Evolutionary conservation across 37 sponge, comb jelly and placozoan genomes (phyloP).

Genomic region (Theonella swinhoei): DNA sequence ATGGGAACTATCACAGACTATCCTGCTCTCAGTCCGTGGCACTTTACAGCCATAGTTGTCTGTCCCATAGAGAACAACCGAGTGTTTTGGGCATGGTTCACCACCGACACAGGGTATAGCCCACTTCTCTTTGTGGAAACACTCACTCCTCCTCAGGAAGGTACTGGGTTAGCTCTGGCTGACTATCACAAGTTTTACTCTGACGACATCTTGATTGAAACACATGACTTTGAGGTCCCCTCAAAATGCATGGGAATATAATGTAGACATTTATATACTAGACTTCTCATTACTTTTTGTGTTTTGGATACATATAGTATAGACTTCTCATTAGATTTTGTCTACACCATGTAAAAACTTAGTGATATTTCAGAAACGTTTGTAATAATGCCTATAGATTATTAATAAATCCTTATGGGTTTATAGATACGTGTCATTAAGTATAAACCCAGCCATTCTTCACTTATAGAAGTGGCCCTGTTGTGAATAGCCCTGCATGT

Average conservation of each 20-base stretch:
- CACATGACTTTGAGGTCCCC: slow-evolving; percentile 1
- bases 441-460: too few relatives aligned
- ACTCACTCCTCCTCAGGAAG: slow-evolving; percentile 11
- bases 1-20: slow-evolving; percentile 25
- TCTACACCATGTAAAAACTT: too few relatives aligned
- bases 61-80: slow-evolving; percentile 21
- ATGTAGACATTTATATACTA: background rate
- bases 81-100: slow-evolving; percentile 47
- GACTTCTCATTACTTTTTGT: background rate
- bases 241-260: background rate
- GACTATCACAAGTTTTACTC: slow-evolving; percentile 22
- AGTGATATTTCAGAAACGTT: too few relatives aligned
- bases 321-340: too few relatives aligned
- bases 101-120: background rate
- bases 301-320: too few relatives aligned
- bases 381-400: too few relatives aligned
- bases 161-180: slow-evolving; percentile 11
- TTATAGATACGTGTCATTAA: too few relatives aligned
- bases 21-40: slow-evolving; percentile 9
- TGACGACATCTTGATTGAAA: background rate
- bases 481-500: too few relatives aligned
- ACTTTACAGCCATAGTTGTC: slow-evolving; percentile 3
- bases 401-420: too few relatives aligned
- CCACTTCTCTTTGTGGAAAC: slow-evolving; percentile 12
- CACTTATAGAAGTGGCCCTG: too few relatives aligned